Percentiles rank a stretch among this genome's conserved stretches.
phyloP scores from a whole-genome alignment of 2,888 invertebrate species.

The Caenorhabditis sp. region DNA sequence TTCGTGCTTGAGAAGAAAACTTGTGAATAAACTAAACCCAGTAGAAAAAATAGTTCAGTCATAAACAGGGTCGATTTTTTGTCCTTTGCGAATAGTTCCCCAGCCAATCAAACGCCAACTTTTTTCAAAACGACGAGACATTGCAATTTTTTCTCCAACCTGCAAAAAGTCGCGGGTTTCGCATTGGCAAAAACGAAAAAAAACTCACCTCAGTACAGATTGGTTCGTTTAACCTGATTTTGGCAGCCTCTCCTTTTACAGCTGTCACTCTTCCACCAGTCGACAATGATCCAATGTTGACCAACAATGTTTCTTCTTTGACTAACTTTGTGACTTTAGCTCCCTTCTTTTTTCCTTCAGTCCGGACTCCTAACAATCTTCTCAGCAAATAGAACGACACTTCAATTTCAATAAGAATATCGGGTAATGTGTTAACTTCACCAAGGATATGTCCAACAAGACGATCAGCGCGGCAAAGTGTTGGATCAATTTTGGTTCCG shows the following conservation, averaged over 20 bases:
- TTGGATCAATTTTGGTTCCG: slow-evolving; percentile 98
- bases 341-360: slow-evolving; percentile 97
- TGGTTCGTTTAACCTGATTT: slow-evolving; percentile 90
- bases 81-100: slow-evolving; percentile 98
- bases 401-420: slow-evolving; percentile 82
- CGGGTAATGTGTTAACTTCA: slow-evolving; percentile 93
- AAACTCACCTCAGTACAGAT: slow-evolving; percentile 87
- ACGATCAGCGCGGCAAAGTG: slow-evolving; percentile 95
- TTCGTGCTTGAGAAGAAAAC: neutral
- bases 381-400: slow-evolving; percentile 96
- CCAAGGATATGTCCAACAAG: slow-evolving; percentile 92
- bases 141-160: slow-evolving; percentile 93
- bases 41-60: slow-evolving; percentile 17
- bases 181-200: neutral
- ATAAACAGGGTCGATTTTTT: slow-evolving; percentile 85
- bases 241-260: slow-evolving; percentile 76
- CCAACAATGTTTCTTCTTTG: slow-evolving; percentile 78
- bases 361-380: slow-evolving; percentile 93
- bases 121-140: slow-evolving; percentile 96
- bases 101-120: slow-evolving; percentile 99
- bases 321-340: slow-evolving; percentile 77
- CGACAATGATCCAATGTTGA: slow-evolving; percentile 97
- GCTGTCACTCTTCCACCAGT: slow-evolving; percentile 81
- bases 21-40: slow-evolving; percentile 14
- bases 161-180: slow-evolving; percentile 6